Conservation (phyloP, 2,888 invertebrate species). For the Cybosia mesomella region DNA sequence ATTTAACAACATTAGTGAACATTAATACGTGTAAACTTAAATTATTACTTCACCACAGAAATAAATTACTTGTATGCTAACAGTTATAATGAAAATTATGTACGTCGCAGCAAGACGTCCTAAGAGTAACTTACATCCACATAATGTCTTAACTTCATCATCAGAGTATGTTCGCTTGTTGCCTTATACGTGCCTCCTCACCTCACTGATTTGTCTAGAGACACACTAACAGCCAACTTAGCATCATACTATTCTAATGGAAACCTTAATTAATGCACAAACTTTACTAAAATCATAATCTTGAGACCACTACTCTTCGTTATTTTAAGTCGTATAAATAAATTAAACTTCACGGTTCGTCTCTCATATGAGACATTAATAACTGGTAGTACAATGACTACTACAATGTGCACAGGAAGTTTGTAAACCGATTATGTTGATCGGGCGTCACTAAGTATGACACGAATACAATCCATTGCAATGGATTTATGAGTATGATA, state of each 20-base stretch:
- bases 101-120: neutral
- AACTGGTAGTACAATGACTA: slow-evolving; percentile 77
- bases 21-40: neutral
- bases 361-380: slow-evolving; percentile 75
- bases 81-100: neutral
- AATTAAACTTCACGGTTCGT: slow-evolving; percentile 68
- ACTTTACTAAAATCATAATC: slow-evolving; percentile 67
- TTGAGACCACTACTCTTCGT: slow-evolving; percentile 67
- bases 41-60: neutral
- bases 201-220: slow-evolving; percentile 55
- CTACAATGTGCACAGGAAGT: slow-evolving; percentile 81
- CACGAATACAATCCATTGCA: slow-evolving; percentile 76
- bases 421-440: slow-evolving; percentile 83
- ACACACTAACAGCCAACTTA: slow-evolving; percentile 62
- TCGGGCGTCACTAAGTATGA: slow-evolving; percentile 79
- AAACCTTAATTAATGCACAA: slow-evolving; percentile 72
- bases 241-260: slow-evolving; percentile 65
- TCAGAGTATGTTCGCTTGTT: slow-evolving; percentile 53
- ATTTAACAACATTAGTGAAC: too few relatives aligned
- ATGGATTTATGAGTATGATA: slow-evolving; percentile 78
- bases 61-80: neutral
- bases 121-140: slow-evolving; percentile 13
- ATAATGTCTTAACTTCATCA: slow-evolving; percentile 43
- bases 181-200: slow-evolving; percentile 56
- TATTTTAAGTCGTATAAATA: slow-evolving; percentile 63